These are phyloP conservation scores for Geodia barretti DNA, from an alignment of 37 sponge, comb jelly and placozoan genomes.

Conservation along the genomic window DNA sequence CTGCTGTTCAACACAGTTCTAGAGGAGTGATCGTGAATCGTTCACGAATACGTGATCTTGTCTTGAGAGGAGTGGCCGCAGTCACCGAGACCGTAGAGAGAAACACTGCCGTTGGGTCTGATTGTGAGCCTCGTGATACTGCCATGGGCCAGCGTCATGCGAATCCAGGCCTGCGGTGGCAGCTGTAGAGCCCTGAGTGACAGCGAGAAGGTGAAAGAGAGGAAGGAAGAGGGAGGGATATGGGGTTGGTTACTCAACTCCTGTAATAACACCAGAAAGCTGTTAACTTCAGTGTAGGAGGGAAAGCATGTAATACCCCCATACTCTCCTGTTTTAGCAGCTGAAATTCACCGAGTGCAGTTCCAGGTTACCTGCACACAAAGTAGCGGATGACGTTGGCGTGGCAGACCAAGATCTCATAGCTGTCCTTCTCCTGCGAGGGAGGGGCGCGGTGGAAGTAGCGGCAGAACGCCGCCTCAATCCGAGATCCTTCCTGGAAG, in stretches of 20 bases:
- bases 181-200: conserved; percentile 86
- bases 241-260: not conserved
- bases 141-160: conserved; percentile 89
- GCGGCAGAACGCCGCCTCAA: conserved; percentile 93
- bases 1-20: no score
- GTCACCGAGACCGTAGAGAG: conserved; percentile 71
- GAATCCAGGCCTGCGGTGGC: conserved; percentile 96
- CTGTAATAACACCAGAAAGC: no score
- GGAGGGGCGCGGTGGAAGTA: conserved; percentile 91
- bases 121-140: conserved; percentile 81
- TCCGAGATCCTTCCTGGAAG: conserved; percentile 90
- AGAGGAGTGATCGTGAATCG: no score
- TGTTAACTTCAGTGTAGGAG: no score
- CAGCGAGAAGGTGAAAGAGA: not conserved
- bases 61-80: conserved; percentile 89
- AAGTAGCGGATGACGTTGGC: conserved; percentile 97
- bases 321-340: not conserved
- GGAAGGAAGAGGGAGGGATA: not conserved
- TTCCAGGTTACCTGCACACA: conserved; percentile 80
- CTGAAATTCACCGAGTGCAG: not conserved
- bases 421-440: conserved; percentile 75
- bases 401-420: conserved; percentile 91
- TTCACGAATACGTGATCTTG: conserved; percentile 61
- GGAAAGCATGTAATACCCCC: no score
- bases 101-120: conserved; percentile 86